These are phyloP conservation scores for Rhyacophila evoluta DNA, from an alignment of 2,888 invertebrate genomes.

Conservation along the genomic window DNA sequence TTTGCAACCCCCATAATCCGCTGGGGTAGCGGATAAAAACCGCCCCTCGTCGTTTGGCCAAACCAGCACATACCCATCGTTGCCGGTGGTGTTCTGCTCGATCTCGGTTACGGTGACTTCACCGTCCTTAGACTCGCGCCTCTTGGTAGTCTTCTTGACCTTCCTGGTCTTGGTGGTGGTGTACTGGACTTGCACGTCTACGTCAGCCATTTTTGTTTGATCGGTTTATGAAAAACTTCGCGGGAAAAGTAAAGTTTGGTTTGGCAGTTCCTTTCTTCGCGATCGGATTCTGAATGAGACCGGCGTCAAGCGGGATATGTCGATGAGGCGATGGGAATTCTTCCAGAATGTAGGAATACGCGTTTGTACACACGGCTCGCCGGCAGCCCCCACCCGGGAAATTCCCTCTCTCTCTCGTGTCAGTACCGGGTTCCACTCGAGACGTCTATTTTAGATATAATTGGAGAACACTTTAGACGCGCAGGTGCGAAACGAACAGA, in stretches of 20 bases:
- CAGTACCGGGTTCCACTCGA: conserved; percentile 59
- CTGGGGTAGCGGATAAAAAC: background rate
- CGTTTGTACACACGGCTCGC: conserved; percentile 51
- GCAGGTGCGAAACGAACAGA: conserved; percentile 64
- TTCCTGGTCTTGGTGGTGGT: conserved; percentile 90
- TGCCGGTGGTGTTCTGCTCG: conserved; percentile 77
- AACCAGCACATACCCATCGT: conserved; percentile 86
- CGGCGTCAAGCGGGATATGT: conserved; percentile 63
- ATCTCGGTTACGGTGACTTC: conserved; percentile 88
- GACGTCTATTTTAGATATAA: conserved; percentile 66
- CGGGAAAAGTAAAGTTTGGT: background rate
- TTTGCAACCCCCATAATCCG: background rate
- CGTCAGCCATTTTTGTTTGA: conserved; percentile 82
- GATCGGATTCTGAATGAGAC: conserved; percentile 70
- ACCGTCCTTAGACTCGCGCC: conserved; percentile 81
- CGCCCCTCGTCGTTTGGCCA: conserved; percentile 1
- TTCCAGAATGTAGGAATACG: conserved; percentile 65
- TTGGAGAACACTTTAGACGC: conserved; percentile 68
- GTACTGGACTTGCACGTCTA: conserved; percentile 88
- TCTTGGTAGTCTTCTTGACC: conserved; percentile 89
- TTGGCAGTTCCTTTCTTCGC: conserved; percentile 63
- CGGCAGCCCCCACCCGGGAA: conserved; percentile 39
- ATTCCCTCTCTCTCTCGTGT: conserved; percentile 30
- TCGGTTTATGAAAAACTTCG: background rate
- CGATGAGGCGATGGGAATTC: conserved; percentile 62